Conservation (phyloP, 2,113 vertebrate genomes). For the Passer domesticus region DNA sequence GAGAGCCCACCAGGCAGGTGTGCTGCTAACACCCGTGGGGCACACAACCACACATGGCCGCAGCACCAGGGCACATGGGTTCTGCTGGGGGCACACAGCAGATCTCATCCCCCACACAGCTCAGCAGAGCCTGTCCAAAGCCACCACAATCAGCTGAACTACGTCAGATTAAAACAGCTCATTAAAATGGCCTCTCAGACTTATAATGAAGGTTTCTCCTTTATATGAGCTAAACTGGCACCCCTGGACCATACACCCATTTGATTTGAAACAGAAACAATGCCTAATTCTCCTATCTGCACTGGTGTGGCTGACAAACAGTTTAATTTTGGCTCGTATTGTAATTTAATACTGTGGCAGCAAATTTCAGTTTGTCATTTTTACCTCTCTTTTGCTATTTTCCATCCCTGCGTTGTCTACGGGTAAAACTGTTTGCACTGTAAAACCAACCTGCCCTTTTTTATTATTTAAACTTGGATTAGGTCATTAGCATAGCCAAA, state of each 20-base stretch:
- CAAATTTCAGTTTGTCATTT: not conserved
- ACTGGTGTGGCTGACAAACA: not conserved
- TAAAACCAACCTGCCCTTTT: not conserved
- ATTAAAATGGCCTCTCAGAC: not conserved
- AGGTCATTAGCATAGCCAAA: not conserved
- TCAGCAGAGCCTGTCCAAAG: not conserved
- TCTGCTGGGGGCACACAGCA: not conserved
- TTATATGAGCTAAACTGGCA: not conserved
- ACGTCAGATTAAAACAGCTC: not conserved
- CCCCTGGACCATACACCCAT: not conserved
- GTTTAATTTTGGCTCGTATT: not conserved
- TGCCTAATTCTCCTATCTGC: not conserved
- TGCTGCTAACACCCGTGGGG: not conserved
- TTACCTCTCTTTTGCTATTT: not conserved
- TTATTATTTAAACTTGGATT: not conserved
- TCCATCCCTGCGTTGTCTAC: not conserved
- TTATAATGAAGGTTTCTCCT: not conserved
- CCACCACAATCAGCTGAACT: not conserved
- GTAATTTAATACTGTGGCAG: not conserved
- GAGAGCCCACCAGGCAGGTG: not conserved
- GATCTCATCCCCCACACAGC: not conserved
- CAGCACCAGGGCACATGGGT: rapidly evolving
- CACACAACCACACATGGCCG: not conserved
- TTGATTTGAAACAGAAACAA: not conserved
- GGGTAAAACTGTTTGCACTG: not conserved